These are phyloP conservation scores for Lapara coniferarum DNA, from an alignment of 2,888 invertebrate genomes.

Conservation along the genomic window DNA sequence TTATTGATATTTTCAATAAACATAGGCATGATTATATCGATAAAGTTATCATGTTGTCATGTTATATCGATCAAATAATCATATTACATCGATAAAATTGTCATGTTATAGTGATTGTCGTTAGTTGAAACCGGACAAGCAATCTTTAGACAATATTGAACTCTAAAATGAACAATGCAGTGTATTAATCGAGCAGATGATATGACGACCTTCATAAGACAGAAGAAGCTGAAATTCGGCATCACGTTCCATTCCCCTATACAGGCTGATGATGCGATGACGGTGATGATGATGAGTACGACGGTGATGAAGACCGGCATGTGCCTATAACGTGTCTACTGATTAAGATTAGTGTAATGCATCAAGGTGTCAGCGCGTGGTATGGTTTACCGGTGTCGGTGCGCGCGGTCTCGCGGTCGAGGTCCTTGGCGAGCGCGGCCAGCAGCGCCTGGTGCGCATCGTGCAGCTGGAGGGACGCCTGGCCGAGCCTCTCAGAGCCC, in stretches of 20 bases:
- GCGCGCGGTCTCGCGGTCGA: conserved; percentile 94
- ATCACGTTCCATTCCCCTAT: not conserved
- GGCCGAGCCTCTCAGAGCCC: conserved; percentile 84
- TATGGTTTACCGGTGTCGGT: conserved; percentile 85
- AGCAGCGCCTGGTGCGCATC: conserved; percentile 95
- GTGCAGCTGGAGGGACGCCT: conserved; percentile 86
- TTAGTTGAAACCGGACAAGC: not conserved
- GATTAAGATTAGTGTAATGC: not conserved
- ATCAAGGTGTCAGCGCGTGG: not conserved
- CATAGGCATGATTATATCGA: no score
- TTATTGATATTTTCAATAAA: no score
- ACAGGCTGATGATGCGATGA: not conserved
- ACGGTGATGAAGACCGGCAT: not conserved
- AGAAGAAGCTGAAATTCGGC: conserved; percentile 11
- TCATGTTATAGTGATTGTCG: not conserved
- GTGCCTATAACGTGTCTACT: conserved; percentile 10
- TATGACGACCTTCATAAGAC: conserved; percentile 10
- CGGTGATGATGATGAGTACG: not conserved
- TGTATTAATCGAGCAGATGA: not conserved
- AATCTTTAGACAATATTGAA: not conserved
- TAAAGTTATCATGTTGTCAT: no score
- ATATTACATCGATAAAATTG: no score
- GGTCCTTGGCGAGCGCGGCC: conserved; percentile 94
- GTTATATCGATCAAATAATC: no score
- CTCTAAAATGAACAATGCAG: not conserved